Evolutionary conservation across 2,797 vertebrate species (phyloP).

Genomic region (Pipistrellus nathusii): DNA sequence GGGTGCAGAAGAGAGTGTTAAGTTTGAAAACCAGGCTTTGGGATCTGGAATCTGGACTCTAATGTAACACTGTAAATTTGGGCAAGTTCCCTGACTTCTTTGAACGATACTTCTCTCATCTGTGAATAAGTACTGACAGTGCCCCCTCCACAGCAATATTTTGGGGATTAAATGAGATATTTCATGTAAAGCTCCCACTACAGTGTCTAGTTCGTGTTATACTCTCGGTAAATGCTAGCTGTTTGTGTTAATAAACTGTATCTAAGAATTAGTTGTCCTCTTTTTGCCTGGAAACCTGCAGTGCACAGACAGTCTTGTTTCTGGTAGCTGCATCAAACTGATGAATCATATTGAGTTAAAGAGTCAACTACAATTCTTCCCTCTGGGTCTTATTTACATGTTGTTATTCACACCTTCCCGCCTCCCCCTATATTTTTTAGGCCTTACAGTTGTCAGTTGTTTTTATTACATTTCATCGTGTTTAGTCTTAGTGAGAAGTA

Average conservation of each 20-base stretch:
- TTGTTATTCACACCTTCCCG: neutral
- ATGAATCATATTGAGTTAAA: neutral
- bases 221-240: neutral
- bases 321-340: neutral
- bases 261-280: neutral
- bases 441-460: neutral
- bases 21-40: neutral
- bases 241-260: neutral
- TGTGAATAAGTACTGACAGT: neutral
- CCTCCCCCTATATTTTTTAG: neutral
- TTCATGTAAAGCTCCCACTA: neutral
- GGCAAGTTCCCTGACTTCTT: neutral
- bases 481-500: neutral
- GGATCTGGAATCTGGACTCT: neutral
- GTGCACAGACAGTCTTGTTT: neutral
- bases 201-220: neutral
- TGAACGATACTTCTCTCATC: neutral
- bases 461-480: neutral
- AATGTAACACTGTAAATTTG: neutral
- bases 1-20: neutral
- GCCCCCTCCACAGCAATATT: neutral
- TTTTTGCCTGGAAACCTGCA: neutral
- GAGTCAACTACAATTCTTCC: neutral
- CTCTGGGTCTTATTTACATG: neutral
- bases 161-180: neutral